Evolutionary conservation across 2,888 invertebrate species (phyloP), one percentile per base, ranked within the genome.

Genomic region (Oxycera nigricornis): DNA sequence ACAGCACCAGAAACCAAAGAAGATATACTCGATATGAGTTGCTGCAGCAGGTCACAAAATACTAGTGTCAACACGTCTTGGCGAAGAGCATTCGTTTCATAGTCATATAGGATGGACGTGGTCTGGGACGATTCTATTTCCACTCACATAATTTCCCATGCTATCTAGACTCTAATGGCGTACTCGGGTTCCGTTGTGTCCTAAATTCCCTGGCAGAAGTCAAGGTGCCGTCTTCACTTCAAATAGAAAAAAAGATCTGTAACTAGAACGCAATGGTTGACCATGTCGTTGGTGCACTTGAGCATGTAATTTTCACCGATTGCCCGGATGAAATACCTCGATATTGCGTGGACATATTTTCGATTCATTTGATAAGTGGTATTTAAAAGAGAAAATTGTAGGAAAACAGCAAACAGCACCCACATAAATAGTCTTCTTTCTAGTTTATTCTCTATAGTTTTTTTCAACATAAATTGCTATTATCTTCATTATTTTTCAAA

Each of bases 151-250:
- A 65, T 41, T 65, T 65, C 65, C 41, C 65, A 41, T 65, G 52
- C 68, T 30, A 28, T 52, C 50, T 14, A 50, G 28, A n/a, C 68
- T n/a, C 50, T 52, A 2, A 52, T 52, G 30, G 52, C 68, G 2
- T 26, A 72, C 26, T 41, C 30, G 73, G 72, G 72, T 74, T 57
- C 76, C 76, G 76, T 76, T 76, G 73, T 76, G 76, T 75, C 76
- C 76, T 74, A 75, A 75, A 76, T 76, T 72, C 74, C 72, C 72
- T 20, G 35, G 24, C 31, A 73, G 67, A 75, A 39, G 41, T 35
- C 31, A 35, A 62, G 61, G 35, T 62, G 31, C 61, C 9, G 35
- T 41, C 65, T 65, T 41, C 6, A 55, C 55, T 55, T 22, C 6
- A 24, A n/a, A 65, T 14, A 35, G 4, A 22, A 65, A 39, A 24